phyloP scores from a whole-genome alignment of 92 coral and sea anemone species.

The Epizoanthus scotinus region DNA sequence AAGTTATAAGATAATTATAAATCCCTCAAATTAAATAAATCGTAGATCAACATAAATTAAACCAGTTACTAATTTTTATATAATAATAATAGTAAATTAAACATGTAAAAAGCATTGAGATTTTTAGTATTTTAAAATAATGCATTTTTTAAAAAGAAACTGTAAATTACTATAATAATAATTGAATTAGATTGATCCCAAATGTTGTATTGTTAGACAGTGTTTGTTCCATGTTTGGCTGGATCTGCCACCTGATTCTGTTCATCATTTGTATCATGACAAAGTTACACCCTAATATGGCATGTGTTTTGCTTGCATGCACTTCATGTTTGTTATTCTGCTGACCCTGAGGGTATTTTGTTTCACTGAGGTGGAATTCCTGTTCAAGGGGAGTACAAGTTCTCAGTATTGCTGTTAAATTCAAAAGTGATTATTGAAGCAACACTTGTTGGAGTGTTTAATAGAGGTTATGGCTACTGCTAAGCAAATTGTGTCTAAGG shows the following conservation, averaged over 20 bases:
- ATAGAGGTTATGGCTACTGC: conserved; percentile 45
- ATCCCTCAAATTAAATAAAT: too few relatives aligned
- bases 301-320: conserved; percentile 20
- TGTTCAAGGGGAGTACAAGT: conserved; percentile 9
- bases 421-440: conserved; percentile 29
- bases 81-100: too few relatives aligned
- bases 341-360: conserved; percentile 37
- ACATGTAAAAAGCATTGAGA: too few relatives aligned
- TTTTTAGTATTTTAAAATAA: too few relatives aligned
- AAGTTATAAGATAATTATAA: too few relatives aligned
- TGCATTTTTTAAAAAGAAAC: too few relatives aligned
- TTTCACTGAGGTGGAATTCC: conserved; percentile 38
- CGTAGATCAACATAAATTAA: too few relatives aligned
- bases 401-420: background rate
- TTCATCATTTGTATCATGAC: conserved; percentile 8
- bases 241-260: too few relatives aligned
- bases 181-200: too few relatives aligned
- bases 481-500: conserved; percentile 65
- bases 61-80: too few relatives aligned
- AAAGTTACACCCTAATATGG: conserved; percentile 37
- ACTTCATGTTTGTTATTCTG: conserved; percentile 6
- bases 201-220: background rate
- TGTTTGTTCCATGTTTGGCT: too few relatives aligned
- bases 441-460: background rate
- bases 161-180: too few relatives aligned